A percentile compares a stretch with the other conserved stretches of the same genome.
phyloP scores from a whole-genome alignment of 1,140 invertebrate species.

The Solen grandis region DNA sequence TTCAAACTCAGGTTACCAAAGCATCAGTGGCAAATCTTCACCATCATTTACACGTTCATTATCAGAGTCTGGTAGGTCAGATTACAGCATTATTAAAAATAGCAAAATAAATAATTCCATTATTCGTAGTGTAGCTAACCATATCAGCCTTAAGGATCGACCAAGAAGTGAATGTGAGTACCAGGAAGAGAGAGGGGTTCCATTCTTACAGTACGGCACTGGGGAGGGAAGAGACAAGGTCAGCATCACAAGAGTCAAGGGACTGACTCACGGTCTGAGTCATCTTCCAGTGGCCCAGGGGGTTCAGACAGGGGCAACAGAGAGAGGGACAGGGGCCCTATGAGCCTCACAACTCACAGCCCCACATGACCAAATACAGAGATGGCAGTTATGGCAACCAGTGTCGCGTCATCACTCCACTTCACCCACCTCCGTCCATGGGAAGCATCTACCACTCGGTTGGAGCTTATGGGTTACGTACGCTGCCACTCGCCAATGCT shows the following conservation, averaged over 20 bases:
- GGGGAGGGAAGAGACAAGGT: slow-evolving; percentile 27
- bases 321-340: too few relatives aligned
- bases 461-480: slow-evolving; percentile 29
- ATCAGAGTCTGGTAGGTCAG: slow-evolving; percentile 31
- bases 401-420: slow-evolving; percentile 50
- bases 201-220: slow-evolving; percentile 28
- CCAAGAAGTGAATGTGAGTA: neutral
- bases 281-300: neutral
- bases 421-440: slow-evolving; percentile 23
- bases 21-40: neutral
- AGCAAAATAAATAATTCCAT: slow-evolving; percentile 40
- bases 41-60: slow-evolving; percentile 22
- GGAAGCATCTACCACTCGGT: slow-evolving; percentile 29
- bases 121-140: slow-evolving; percentile 40
- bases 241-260: neutral
- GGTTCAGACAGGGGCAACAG: neutral
- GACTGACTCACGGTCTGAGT: neutral
- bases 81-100: slow-evolving; percentile 32
- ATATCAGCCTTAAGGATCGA: slow-evolving; percentile 5
- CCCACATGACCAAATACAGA: neutral
- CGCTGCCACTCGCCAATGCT: slow-evolving; percentile 17
- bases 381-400: neutral
- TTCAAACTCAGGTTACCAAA: neutral
- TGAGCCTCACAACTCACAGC: neutral
- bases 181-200: neutral